Conservation (phyloP, 2,113 vertebrate species). For the Panthera uncia region DNA sequence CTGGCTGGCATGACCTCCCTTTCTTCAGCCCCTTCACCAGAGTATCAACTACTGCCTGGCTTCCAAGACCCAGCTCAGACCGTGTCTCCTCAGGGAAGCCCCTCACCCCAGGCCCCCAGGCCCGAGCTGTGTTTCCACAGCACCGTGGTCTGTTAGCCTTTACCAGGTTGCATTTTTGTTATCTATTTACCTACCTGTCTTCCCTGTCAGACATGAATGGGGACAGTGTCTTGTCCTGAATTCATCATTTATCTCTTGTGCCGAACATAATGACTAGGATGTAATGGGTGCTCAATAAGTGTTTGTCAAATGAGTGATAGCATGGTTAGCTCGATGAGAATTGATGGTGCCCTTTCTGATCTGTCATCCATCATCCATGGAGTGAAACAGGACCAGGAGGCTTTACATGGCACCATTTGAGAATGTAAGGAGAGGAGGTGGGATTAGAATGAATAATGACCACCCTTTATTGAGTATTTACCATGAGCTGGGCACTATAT, state of each 20-base stretch:
- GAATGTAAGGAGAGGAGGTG: neutral
- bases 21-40: slow-evolving; percentile 12
- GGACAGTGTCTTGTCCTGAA: slow-evolving; percentile 42
- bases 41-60: neutral
- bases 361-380: slow-evolving; percentile 57
- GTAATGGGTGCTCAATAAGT: slow-evolving; percentile 67
- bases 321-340: slow-evolving; percentile 40
- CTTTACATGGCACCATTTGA: neutral
- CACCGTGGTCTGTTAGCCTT: neutral
- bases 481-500: neutral
- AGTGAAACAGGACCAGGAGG: neutral
- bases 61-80: neutral
- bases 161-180: neutral
- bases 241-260: slow-evolving; percentile 61
- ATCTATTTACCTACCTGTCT: slow-evolving; percentile 60
- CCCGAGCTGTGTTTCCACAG: neutral
- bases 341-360: slow-evolving; percentile 66
- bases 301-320: slow-evolving; percentile 70
- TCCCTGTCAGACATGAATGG: neutral
- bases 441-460: slow-evolving; percentile 29
- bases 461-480: slow-evolving; percentile 17
- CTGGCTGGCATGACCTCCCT: neutral
- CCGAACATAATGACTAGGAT: neutral
- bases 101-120: neutral
- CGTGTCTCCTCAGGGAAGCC: neutral